Base-by-base conservation (phyloP, 2,797 vertebrate species). In the Takifugu rubripes region DNA sequence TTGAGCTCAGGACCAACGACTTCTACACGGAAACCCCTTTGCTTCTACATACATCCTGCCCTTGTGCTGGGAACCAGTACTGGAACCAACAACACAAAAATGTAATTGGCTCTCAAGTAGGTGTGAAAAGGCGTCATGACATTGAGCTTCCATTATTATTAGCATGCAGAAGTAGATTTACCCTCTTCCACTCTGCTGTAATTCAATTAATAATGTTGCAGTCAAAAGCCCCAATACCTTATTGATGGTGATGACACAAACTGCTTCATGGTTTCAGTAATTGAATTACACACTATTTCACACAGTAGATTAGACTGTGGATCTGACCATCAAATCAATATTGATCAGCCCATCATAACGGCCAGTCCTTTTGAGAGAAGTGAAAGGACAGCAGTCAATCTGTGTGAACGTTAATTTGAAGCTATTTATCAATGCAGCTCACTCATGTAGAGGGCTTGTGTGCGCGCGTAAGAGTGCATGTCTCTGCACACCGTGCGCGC, bases 281-380 rank as follows among this genome's bases (percentile, higher is more conserved):
- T 65, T 59, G 33, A 77, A 70, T 64, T 25, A 55, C 50, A 44
- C 56, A 45, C 66, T 67, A 45, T 69, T 71, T 77, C 43, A 64
- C 59, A 51, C 74, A 78, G 68, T 68, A 59, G 68, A 79, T 76
- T 73, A 78, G 46, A 73, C 50, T 59, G 74, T 54, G 70, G 61
- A 77, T 64, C 55, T 43, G 62, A 76, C 67, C 66, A 65, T 68
- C 68, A 45, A 67, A 71, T 84, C 83, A 81, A 75, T 84, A 83
- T 25, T 66, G 72, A 78, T 81, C 77, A 75, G 72, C 74, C 67
- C 61, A 52, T 77, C 77, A 59, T 63, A 59, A 60, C 52, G 29
- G 71, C 15, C 26, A 5, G 31, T 43, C 56, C 58, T 60, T 52
- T 64, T 66, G 60, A 60, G 77, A 77, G 72, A 63, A 36, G 33